A percentile compares a stretch with the other conserved stretches of the same genome.
phyloP scores from a whole-genome alignment of 1,140 invertebrate species.

The Hydropsyche tenuis region DNA sequence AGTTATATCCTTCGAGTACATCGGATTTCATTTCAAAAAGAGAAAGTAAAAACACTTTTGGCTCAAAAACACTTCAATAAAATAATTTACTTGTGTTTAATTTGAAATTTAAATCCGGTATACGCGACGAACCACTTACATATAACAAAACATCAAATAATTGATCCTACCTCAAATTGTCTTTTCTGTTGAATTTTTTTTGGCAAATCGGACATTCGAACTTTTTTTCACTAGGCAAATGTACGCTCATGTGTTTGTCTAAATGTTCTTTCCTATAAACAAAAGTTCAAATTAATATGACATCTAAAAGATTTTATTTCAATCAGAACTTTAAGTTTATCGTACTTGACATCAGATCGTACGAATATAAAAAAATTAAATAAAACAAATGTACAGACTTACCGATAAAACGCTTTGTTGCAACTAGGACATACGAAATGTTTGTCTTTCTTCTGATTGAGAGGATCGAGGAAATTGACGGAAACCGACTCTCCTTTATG shows the following conservation, averaged over 20 bases:
- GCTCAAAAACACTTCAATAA: no score
- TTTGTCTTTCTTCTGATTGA: constrained; percentile 51
- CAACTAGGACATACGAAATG: constrained; percentile 61
- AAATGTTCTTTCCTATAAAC: constrained; percentile 59
- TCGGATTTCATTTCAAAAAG: no score
- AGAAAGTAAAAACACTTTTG: no score
- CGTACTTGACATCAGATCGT: no score
- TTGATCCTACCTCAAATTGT: constrained; percentile 56
- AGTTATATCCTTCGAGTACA: no score
- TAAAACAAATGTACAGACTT: constrained; percentile 40
- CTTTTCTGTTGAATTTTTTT: constrained; percentile 63
- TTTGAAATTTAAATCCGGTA: no score
- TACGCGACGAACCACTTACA: no score
- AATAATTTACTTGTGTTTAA: no score
- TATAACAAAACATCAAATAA: constrained; percentile 15
- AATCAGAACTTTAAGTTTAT: no score
- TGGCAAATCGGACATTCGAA: constrained; percentile 63
- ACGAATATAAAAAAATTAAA: not conserved
- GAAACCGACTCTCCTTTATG: constrained; percentile 57
- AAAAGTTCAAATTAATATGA: constrained; percentile 7
- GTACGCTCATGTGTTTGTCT: constrained; percentile 60
- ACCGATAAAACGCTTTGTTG: constrained; percentile 61
- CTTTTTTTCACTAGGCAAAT: constrained; percentile 57
- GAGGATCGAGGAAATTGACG: constrained; percentile 54
- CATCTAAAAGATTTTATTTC: no score